Conservation (phyloP, 64 coral and sea anemone species). For the Stylophora pistillata region DNA sequence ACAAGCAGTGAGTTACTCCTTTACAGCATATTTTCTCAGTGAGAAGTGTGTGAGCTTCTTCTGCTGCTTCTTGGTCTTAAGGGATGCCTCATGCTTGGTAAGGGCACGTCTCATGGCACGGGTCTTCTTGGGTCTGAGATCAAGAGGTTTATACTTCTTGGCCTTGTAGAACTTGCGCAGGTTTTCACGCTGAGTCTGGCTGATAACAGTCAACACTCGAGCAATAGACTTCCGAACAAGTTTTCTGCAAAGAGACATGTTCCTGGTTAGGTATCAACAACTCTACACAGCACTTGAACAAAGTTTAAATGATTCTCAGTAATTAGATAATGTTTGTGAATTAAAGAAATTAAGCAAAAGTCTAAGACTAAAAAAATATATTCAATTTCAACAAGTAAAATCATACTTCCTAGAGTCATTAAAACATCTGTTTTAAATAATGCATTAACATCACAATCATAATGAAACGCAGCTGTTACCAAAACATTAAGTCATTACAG, state of each 20-base stretch:
- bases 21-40: slow-evolving; percentile 98
- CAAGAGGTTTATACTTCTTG: slow-evolving; percentile 96
- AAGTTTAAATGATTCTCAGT: background rate
- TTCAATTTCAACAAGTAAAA: too few relatives aligned
- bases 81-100: slow-evolving; percentile 83
- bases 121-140: slow-evolving; percentile 90
- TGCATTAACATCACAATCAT: too few relatives aligned
- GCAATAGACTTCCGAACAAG: slow-evolving; percentile 99
- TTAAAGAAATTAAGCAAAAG: too few relatives aligned
- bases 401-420: too few relatives aligned
- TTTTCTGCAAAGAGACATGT: slow-evolving; percentile 61
- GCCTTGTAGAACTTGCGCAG: slow-evolving; percentile 93
- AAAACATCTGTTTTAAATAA: too few relatives aligned
- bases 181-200: slow-evolving; percentile 94
- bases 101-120: slow-evolving; percentile 89
- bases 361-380: too few relatives aligned
- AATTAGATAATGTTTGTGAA: background rate
- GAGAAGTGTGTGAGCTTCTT: slow-evolving; percentile 95
- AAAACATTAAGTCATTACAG: too few relatives aligned
- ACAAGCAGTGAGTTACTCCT: slow-evolving; percentile 75
- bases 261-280: background rate
- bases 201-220: slow-evolving; percentile 94
- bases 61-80: slow-evolving; percentile 84
- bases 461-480: too few relatives aligned
- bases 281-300: background rate